phyloP scores from a whole-genome alignment of 1,140 invertebrate genomes.

The Polyergus mexicanus region DNA sequence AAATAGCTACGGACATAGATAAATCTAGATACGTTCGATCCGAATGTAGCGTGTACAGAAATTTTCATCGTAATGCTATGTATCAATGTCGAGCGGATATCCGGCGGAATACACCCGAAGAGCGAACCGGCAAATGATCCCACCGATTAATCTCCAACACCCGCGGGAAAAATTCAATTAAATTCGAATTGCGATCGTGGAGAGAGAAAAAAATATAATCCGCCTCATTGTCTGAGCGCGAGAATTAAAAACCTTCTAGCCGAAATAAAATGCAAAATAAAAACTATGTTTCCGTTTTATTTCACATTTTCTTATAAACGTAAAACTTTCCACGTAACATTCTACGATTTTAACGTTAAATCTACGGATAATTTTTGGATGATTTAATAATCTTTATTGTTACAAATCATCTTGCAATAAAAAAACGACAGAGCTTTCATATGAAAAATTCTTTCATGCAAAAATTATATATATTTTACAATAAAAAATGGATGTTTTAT shows the following conservation, averaged over 20 bases:
- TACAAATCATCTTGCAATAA: constrained; percentile 17
- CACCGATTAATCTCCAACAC: constrained; percentile 65
- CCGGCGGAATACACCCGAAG: constrained; percentile 55
- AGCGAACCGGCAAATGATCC: constrained; percentile 63
- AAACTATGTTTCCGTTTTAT: constrained; percentile 14
- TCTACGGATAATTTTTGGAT: not conserved
- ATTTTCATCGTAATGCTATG: constrained; percentile 53
- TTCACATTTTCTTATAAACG: not conserved
- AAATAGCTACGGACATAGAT: constrained; percentile 6
- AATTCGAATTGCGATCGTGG: constrained; percentile 60
- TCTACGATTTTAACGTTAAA: not conserved
- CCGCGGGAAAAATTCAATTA: constrained; percentile 65
- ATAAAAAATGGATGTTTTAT: not conserved
- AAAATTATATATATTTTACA: not conserved
- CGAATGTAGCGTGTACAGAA: constrained; percentile 37
- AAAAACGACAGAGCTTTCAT: constrained; percentile 1
- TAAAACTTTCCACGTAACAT: not conserved
- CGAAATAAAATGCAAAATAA: constrained; percentile 42
- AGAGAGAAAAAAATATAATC: constrained; percentile 33
- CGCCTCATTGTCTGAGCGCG: constrained; percentile 38
- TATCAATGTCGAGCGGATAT: constrained; percentile 62
- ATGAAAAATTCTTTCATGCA: not conserved
- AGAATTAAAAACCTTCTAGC: constrained; percentile 34
- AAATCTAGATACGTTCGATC: constrained; percentile 27
- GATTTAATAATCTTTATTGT: constrained; percentile 3